Conservation (phyloP, 2,797 vertebrate species). For the Hylomyscus alleni region DNA sequence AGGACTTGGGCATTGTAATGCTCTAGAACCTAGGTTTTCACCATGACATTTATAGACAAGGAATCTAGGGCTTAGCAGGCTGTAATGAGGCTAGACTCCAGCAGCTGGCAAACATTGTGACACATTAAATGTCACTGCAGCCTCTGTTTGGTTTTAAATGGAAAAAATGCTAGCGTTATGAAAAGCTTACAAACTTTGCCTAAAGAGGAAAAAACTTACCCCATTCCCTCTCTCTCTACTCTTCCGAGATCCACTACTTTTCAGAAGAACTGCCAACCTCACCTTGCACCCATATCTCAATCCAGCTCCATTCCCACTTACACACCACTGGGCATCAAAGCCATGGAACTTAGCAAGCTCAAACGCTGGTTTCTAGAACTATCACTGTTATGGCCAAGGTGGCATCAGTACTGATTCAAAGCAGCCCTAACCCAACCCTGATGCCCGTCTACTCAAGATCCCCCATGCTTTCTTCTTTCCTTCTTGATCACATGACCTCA, state of each 20-base stretch:
- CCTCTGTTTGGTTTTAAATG: slow-evolving; percentile 81
- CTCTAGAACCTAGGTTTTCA: slow-evolving; percentile 56
- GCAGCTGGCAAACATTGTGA: slow-evolving; percentile 79
- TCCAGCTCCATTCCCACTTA: not conserved
- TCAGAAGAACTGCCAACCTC: not conserved
- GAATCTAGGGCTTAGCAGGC: slow-evolving; percentile 68
- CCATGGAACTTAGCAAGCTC: not conserved
- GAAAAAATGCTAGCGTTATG: slow-evolving; percentile 72
- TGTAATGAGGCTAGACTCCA: slow-evolving; percentile 81
- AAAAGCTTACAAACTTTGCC: slow-evolving; percentile 77
- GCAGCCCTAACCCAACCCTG: slow-evolving; percentile 60
- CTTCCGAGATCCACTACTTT: not conserved
- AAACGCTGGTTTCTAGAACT: slow-evolving; percentile 54
- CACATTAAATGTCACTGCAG: slow-evolving; percentile 82
- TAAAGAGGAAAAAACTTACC: slow-evolving; percentile 45
- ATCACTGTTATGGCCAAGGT: slow-evolving; percentile 63
- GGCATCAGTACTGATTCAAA: slow-evolving; percentile 63
- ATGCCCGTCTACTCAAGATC: slow-evolving; percentile 51
- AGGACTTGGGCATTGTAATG: not conserved
- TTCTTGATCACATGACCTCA: not conserved
- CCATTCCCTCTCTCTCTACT: not conserved
- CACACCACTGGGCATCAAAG: not conserved
- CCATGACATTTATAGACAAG: slow-evolving; percentile 81
- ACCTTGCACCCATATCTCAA: not conserved
- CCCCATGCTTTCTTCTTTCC: not conserved